These are phyloP conservation scores for Callorhinus ursinus DNA, from an alignment of 2,113 vertebrate species.

Conservation along the genomic window DNA sequence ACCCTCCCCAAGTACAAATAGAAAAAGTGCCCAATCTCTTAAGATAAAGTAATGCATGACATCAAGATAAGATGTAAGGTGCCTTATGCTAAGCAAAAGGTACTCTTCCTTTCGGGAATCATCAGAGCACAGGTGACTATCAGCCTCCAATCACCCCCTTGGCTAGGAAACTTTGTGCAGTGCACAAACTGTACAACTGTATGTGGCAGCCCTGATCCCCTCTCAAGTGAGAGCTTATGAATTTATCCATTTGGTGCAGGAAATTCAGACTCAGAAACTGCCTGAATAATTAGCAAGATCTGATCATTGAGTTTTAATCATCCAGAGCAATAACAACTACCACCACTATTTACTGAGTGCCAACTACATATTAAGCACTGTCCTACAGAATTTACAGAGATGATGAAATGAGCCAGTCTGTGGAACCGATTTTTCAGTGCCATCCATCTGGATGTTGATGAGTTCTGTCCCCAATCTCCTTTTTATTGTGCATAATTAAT, in stretches of 20 bases:
- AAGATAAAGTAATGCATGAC: not conserved
- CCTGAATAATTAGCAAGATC: not conserved
- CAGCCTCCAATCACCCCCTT: not conserved
- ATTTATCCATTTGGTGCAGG: not conserved
- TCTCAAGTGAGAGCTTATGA: not conserved
- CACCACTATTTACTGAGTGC: not conserved
- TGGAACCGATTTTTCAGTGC: not conserved
- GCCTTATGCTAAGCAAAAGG: not conserved
- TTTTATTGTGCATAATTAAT: slow-evolving; percentile 53
- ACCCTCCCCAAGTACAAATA: not conserved
- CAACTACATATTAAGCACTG: not conserved
- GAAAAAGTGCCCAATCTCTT: not conserved
- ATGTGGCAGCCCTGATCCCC: too few relatives aligned
- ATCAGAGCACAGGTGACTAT: not conserved
- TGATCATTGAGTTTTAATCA: not conserved
- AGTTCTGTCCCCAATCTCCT: not conserved
- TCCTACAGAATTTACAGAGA: not conserved
- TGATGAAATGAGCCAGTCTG: not conserved
- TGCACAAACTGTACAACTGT: not conserved
- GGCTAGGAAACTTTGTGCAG: not conserved
- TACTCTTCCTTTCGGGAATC: not conserved
- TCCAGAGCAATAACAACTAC: not conserved
- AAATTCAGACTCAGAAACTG: not conserved
- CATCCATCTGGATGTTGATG: slow-evolving; percentile 29
- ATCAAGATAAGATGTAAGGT: not conserved